Evolutionary conservation across 2,888 invertebrate genomes (phyloP).

Genomic region (Parnassius mnemosyne): DNA sequence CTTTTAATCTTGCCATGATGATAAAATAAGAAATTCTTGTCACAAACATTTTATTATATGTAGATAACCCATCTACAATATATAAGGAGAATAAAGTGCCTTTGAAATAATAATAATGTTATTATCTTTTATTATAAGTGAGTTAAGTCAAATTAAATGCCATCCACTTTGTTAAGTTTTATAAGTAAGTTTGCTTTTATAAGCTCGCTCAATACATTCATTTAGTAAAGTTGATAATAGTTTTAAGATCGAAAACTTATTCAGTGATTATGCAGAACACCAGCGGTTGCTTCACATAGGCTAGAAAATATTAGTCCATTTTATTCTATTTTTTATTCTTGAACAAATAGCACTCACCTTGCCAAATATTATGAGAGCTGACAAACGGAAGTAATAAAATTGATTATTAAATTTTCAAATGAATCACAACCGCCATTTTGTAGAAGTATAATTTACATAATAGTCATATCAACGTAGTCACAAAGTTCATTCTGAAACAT

Average conservation of each 20-base stretch:
- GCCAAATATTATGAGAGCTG: slow-evolving; percentile 32
- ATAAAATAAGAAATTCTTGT: slow-evolving; percentile 78
- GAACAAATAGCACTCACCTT: slow-evolving; percentile 27
- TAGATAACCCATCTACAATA: slow-evolving; percentile 59
- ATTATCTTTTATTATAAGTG: slow-evolving; percentile 69
- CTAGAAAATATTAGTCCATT: slow-evolving; percentile 30
- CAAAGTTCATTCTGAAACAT: slow-evolving; percentile 66
- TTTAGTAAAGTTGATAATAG: slow-evolving; percentile 68
- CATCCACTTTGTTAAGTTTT: slow-evolving; percentile 81
- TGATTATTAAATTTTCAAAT: slow-evolving; percentile 55
- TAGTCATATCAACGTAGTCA: slow-evolving; percentile 72
- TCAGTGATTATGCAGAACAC: slow-evolving; percentile 11
- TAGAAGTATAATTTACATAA: slow-evolving; percentile 50
- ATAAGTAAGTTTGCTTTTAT: slow-evolving; percentile 72
- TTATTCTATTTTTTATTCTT: slow-evolving; percentile 27
- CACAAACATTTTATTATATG: slow-evolving; percentile 60
- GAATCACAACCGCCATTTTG: slow-evolving; percentile 54
- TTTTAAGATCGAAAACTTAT: slow-evolving; percentile 48
- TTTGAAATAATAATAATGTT: slow-evolving; percentile 71
- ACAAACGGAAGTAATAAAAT: slow-evolving; percentile 55
- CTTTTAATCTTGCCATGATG: slow-evolving; percentile 80
- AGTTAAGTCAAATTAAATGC: slow-evolving; percentile 80
- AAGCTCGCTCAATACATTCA: slow-evolving; percentile 79
- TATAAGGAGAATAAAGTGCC: slow-evolving; percentile 69
- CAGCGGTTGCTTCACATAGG: slow-evolving; percentile 25